A percentile compares a stretch with the other conserved stretches of the same genome.
Conservation (phyloP, 2,797 vertebrate species). For the Oryzias dopingdopingensis region DNA sequence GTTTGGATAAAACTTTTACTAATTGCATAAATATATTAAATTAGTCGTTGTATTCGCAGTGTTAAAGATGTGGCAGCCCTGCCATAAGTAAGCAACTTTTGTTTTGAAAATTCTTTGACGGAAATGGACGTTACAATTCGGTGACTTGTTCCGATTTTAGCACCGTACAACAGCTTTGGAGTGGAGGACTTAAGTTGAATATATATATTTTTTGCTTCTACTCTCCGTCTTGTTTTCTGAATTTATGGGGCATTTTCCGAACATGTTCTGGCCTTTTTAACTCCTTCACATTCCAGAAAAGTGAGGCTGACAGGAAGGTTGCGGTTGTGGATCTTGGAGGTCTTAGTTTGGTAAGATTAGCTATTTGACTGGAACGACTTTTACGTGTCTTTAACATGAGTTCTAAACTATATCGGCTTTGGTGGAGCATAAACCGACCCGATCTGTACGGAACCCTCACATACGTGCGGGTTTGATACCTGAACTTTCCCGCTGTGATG, state of each 20-base stretch:
- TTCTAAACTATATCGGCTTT: slow-evolving; percentile 6
- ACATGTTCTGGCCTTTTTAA: slow-evolving; percentile 15
- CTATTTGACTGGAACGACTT: slow-evolving; percentile 2
- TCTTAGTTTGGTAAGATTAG: slow-evolving; percentile 47
- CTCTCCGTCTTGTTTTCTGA: slow-evolving; percentile 1
- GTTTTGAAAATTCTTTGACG: slow-evolving; percentile 1
- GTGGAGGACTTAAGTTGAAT: not conserved
- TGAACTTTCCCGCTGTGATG: too few relatives aligned
- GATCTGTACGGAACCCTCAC: too few relatives aligned
- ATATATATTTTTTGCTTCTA: not conserved
- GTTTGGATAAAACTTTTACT: too few relatives aligned
- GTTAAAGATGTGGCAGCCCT: fast-evolving
- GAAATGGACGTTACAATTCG: fast-evolving
- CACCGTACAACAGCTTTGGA: slow-evolving; percentile 17
- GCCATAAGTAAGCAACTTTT: not conserved
- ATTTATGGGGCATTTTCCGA: not conserved
- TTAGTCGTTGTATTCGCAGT: too few relatives aligned
- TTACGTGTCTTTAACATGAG: slow-evolving; percentile 1
- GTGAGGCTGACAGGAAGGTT: slow-evolving; percentile 4
- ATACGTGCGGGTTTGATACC: too few relatives aligned
- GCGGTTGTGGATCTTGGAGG: slow-evolving; percentile 12
- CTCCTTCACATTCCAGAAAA: not conserved
- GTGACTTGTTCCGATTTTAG: not conserved
- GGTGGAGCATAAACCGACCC: too few relatives aligned
- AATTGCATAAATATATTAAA: too few relatives aligned